Evolutionary conservation across 2,888 invertebrate genomes (phyloP).

Genomic region (Corbicula japonica): DNA sequence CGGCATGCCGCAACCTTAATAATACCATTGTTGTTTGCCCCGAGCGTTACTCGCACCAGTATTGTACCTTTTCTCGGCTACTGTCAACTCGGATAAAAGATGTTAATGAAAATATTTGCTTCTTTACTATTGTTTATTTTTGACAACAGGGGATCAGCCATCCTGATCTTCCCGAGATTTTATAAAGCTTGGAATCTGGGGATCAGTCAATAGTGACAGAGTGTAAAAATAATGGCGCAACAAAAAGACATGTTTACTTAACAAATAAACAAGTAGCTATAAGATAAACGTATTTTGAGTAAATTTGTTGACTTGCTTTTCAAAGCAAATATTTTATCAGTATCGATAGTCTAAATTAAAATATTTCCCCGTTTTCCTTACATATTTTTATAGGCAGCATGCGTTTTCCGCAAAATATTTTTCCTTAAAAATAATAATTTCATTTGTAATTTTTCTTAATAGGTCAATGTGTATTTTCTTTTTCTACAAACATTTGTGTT

Average conservation of each 20-base stretch:
- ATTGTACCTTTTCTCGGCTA: slow-evolving; percentile 32
- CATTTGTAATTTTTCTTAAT: slow-evolving; percentile 25
- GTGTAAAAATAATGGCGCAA: slow-evolving; percentile 53
- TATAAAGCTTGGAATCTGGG: slow-evolving; percentile 20
- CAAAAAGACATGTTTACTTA: slow-evolving; percentile 49
- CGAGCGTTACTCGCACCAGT: slow-evolving; percentile 47
- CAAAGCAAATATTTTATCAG: slow-evolving; percentile 64
- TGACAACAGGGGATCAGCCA: slow-evolving; percentile 27
- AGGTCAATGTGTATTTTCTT: slow-evolving; percentile 23
- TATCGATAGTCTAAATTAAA: slow-evolving; percentile 53
- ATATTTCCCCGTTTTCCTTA: slow-evolving; percentile 44
- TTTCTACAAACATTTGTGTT: slow-evolving; percentile 10
- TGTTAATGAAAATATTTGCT: slow-evolving; percentile 57
- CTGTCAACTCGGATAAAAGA: slow-evolving; percentile 36
- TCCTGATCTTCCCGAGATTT: background rate
- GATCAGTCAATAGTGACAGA: slow-evolving; percentile 28
- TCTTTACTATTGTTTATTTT: slow-evolving; percentile 35
- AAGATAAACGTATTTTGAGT: slow-evolving; percentile 32
- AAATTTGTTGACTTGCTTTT: slow-evolving; percentile 42
- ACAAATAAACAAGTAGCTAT: slow-evolving; percentile 24
- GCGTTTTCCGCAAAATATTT: slow-evolving; percentile 35
- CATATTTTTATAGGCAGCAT: slow-evolving; percentile 10
- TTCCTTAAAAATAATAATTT: slow-evolving; percentile 41
- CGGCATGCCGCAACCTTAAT: no score
- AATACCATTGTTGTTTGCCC: slow-evolving; percentile 27